Percentiles rank a stretch among this genome's conserved stretches.
These are phyloP conservation scores for Acrobasis repandana DNA, from an alignment of 2,888 invertebrate species.

Conservation along the genomic window DNA sequence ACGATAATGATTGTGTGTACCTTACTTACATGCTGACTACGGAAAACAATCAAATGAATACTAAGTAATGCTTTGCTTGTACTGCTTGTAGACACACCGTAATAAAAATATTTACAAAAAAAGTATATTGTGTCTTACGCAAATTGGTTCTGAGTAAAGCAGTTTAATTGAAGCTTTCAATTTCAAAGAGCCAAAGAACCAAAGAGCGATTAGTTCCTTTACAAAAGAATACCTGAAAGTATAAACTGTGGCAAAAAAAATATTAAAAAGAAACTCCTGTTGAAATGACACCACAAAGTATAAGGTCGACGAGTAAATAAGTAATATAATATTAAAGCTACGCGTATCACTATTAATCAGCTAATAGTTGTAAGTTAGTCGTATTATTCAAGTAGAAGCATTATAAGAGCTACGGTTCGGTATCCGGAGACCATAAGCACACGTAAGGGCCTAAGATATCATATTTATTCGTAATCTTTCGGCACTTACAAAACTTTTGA, in stretches of 20 bases:
- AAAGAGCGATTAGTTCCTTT: not conserved
- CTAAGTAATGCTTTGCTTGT: too few species aligned
- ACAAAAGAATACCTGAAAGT: too few species aligned
- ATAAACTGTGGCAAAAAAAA: not conserved
- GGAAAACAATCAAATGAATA: too few species aligned
- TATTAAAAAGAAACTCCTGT: not conserved
- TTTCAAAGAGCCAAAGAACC: too few species aligned
- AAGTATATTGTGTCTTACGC: too few species aligned
- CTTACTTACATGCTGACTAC: too few species aligned
- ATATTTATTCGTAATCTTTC: constrained; percentile 48
- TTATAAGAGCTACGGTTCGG: constrained; percentile 18
- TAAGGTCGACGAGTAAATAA: not conserved
- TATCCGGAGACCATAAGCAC: constrained; percentile 29
- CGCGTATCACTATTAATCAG: constrained; percentile 4
- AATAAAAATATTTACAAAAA: too few species aligned
- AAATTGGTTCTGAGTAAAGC: too few species aligned
- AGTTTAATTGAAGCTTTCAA: too few species aligned
- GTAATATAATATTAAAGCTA: constrained; percentile 1
- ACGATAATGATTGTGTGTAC: too few species aligned
- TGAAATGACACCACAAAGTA: not conserved
- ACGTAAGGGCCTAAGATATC: constrained; percentile 61
- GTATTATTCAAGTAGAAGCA: not conserved
- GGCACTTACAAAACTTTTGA: constrained; percentile 50
- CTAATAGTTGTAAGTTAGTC: constrained; percentile 9
- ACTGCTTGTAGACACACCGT: too few species aligned